Base-by-base conservation (phyloP, 2,797 vertebrate genomes). In the Mycteria americana region DNA sequence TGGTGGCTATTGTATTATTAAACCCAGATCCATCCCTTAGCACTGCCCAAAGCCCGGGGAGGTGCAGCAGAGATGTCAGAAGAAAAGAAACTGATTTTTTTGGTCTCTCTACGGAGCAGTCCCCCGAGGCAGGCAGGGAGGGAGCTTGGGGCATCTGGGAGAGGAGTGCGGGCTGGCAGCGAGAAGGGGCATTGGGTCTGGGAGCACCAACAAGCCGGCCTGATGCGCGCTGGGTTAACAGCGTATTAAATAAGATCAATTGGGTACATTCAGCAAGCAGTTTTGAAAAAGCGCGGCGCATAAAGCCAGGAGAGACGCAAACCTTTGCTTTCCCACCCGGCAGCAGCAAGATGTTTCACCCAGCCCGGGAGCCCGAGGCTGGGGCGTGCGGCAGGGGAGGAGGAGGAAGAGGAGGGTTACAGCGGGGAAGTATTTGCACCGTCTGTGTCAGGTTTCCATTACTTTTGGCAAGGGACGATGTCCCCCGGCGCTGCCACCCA, bases 321-420 rank as follows among this genome's bases (percentile, higher is more conserved):
- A 75, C 33, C 17, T 46, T 41, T 53, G 39, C 24, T 46, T 12
- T 53, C 54, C 30, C 31, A 18, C 22, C 11, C 6, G 4, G 14
- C 35, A 68, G 28, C 57, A 56, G 21, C 5, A 3, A 30, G 30
- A 33, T 7, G 31, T 39, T 79, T 56, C 45, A 64, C 12, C 48
- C 22, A 31, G 31, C 31, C 41, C 2, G 0, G 28, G 46, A 51
- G 37, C 75, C 75, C 0, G 4, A 33, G 23, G 23, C 18, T 0
- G 0, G 27, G 27, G 14, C 0, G 0, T 23, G 23, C 1, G 1
- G 64, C n/a, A 13, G 53, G 50, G 33, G 73, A 39, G 31, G 65
- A 41, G 31, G 56, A 62, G 57, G 48, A 33, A 12, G n/a, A 65
- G n/a, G 41, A 64, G n/a, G 81, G 41, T 54, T 43, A 21, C 37